Percentiles rank a stretch among this genome's conserved stretches.
Conservation (phyloP, 2,113 vertebrate species). For the Felis catus region F.catus_Fca126_mat1.0 CM031412.1:182153001-182153500, state of each 20-base stretch:
- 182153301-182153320: constrained; percentile 22
- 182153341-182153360: constrained; percentile 17
- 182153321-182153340: neutral
- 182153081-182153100: neutral
- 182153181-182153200: neutral
- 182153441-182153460: constrained; percentile 22
- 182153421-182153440: constrained; percentile 34
- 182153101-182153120: neutral
- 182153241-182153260: neutral
- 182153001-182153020: neutral
- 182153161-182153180: neutral
- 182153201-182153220: neutral
- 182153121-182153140: no score
- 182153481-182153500: constrained; percentile 70
- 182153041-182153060: neutral
- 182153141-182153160: neutral
- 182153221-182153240: neutral
- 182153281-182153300: neutral
- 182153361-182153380: constrained; percentile 60
- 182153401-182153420: constrained; percentile 11
- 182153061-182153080: neutral
- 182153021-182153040: neutral
- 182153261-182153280: constrained; percentile 13
- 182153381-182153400: constrained; percentile 45
- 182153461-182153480: constrained; percentile 49